phyloP scores from a whole-genome alignment of 2,797 vertebrate genomes.

The Cheirogaleus major region DNA sequence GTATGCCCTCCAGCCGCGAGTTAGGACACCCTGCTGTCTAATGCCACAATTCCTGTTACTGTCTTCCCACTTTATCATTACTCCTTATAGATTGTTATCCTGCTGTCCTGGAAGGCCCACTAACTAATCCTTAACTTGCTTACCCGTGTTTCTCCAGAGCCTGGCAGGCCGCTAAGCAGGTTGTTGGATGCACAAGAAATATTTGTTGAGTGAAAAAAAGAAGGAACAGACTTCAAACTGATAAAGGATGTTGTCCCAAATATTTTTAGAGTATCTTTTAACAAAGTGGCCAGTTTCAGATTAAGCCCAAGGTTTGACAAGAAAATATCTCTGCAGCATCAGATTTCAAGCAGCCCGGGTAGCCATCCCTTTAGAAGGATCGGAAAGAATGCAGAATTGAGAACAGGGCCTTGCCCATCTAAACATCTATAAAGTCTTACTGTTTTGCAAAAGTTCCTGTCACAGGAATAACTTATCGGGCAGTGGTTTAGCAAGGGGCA shows the following conservation, averaged over 20 bases:
- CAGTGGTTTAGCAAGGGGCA: background rate
- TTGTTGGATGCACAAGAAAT: background rate
- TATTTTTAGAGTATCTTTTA: conserved; percentile 57
- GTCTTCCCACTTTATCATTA: background rate
- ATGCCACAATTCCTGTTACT: accelerated
- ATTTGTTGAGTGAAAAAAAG: background rate
- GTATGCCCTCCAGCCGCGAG: background rate
- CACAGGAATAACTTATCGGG: accelerated
- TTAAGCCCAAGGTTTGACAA: conserved; percentile 29
- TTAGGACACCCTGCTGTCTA: background rate
- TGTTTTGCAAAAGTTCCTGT: background rate
- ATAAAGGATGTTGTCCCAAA: conserved; percentile 45
- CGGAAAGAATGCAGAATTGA: conserved; percentile 29
- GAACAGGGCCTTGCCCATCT: background rate
- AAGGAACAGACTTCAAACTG: background rate
- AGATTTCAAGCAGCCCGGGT: background rate
- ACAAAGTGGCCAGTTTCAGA: conserved; percentile 19
- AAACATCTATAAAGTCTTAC: background rate
- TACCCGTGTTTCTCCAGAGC: background rate
- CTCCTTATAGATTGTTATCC: background rate
- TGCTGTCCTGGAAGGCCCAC: background rate
- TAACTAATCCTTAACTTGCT: background rate
- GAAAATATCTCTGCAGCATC: conserved; percentile 31
- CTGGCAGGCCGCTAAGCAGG: background rate
- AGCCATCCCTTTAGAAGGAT: background rate